Evolutionary conservation across 2,113 vertebrate species (phyloP), one percentile per base, ranked within the genome.

Genomic region (Vicugna pacos): DNA sequence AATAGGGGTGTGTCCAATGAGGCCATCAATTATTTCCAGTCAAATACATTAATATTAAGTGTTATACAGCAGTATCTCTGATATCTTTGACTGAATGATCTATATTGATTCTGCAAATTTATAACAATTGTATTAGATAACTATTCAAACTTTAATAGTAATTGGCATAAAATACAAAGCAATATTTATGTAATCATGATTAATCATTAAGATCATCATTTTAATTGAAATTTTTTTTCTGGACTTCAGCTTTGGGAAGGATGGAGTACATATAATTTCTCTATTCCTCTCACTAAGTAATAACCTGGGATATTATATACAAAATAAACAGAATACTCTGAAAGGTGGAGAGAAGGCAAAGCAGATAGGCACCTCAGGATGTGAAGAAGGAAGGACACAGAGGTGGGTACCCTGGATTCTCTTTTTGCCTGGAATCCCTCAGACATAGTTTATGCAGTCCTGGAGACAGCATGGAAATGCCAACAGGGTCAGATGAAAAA

Each of bases 281-380:
- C 10, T 46, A 15, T 89, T 52, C 10, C 6, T 65, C 15, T 24
- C 24, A 46, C 1, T 79, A 54, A 60, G 17, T 30, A 75, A 75
- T 35, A 54, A 38, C 14, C 16, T 15, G 30, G 8, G 12, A 42
- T 84, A 64, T 46, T 54, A 42, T 8, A 35, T 24, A 73, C 28
- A 65, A 80, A 95, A 32, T 2, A 69, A 75, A 72, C 2, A 38
- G 26, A 79, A 30, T 32, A 0, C 5, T 77, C 8, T 28, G 30
- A 38, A 69, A 28, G 8, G 2, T 48, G 2, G 15, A 67, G 24
- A 77, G 76, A n/a, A 89, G 15, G 8, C 1, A 26, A n/a, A 19
- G 5, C 56, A 50, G 11, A 72, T 12, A 24, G 1, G 12, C 4
- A 38, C 3, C 6, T 62, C 32, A 0, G 2, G 0, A 30, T 60